phyloP scores from a whole-genome alignment of 2,113 vertebrate species.

The Kryptolebias marmoratus region DNA sequence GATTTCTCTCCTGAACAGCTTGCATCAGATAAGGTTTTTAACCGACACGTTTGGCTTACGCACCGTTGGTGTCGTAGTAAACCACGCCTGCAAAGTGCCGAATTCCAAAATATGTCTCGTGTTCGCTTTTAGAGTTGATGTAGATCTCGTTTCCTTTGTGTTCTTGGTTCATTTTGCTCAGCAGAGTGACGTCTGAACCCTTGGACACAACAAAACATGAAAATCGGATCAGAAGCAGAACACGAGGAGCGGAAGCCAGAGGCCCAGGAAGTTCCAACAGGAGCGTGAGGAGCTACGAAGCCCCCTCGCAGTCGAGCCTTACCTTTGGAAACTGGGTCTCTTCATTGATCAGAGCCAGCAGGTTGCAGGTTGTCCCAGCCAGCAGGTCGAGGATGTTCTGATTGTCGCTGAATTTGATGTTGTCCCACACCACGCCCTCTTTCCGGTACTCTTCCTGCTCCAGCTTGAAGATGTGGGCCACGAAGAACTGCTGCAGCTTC shows the following conservation, averaged over 20 bases:
- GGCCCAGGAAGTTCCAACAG: not conserved
- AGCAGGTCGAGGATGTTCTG: slow-evolving; percentile 86
- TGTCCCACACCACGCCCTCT: slow-evolving; percentile 86
- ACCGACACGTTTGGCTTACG: not conserved
- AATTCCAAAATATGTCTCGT: slow-evolving; percentile 88
- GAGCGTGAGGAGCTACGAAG: not conserved
- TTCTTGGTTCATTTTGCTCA: slow-evolving; percentile 87
- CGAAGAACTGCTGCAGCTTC: slow-evolving; percentile 96
- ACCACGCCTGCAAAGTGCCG: slow-evolving; percentile 90
- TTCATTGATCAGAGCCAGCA: slow-evolving; percentile 93
- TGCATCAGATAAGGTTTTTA: not conserved
- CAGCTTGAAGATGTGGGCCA: slow-evolving; percentile 88
- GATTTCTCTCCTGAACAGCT: not conserved
- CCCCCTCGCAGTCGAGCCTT: not conserved
- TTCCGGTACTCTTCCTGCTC: slow-evolving; percentile 91
- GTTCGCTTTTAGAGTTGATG: slow-evolving; percentile 81
- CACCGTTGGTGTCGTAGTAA: slow-evolving; percentile 88
- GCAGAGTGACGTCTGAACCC: slow-evolving; percentile 91
- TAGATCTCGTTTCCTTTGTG: slow-evolving; percentile 83
- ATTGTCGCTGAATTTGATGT: slow-evolving; percentile 88
- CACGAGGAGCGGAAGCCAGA: not conserved
- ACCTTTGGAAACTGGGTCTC: slow-evolving; percentile 95
- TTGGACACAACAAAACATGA: slow-evolving; percentile 57
- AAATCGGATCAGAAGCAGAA: not conserved
- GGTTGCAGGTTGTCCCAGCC: slow-evolving; percentile 85